Conservation (phyloP, 2,888 invertebrate genomes). For the Chalcis sispes region DNA sequence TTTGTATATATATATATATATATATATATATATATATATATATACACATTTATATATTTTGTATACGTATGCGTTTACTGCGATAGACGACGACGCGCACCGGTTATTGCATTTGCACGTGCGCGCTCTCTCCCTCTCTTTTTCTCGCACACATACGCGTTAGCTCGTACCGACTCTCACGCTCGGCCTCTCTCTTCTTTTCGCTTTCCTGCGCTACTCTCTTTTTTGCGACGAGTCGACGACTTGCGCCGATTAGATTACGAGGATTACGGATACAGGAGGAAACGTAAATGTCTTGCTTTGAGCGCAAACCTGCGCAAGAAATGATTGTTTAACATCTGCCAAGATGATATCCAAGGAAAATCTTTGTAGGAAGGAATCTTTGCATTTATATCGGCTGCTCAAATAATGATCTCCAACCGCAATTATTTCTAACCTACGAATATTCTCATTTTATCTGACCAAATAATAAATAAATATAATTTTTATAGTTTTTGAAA, state of each 20-base stretch:
- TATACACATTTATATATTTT: neutral
- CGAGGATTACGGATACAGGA: constrained; percentile 3
- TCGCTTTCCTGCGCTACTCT: neutral
- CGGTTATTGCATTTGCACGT: constrained; percentile 58
- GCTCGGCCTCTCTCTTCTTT: too few species aligned
- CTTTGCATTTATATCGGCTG: too few species aligned
- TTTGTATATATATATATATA: constrained; percentile 4
- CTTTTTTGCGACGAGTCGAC: neutral
- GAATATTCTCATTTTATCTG: too few species aligned
- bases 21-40: neutral
- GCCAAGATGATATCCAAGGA: too few species aligned
- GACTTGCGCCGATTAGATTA: constrained; percentile 16
- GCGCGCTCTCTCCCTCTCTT: constrained; percentile 26
- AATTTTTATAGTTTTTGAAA: too few species aligned
- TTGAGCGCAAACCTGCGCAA: neutral
- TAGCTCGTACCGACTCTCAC: constrained; percentile 51
- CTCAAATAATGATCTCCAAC: too few species aligned
- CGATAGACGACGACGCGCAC: constrained; percentile 25
- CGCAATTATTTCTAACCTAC: too few species aligned
- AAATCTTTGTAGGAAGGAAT: too few species aligned
- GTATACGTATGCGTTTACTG: neutral
- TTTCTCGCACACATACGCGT: constrained; percentile 29
- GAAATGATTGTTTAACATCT: too few species aligned
- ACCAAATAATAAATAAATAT: too few species aligned
- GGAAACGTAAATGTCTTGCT: too few species aligned